A percentile compares a stretch with the other conserved stretches of the same genome.
Conservation (phyloP, 2,113 vertebrate genomes). For the Bolborhynchus lineola region DNA sequence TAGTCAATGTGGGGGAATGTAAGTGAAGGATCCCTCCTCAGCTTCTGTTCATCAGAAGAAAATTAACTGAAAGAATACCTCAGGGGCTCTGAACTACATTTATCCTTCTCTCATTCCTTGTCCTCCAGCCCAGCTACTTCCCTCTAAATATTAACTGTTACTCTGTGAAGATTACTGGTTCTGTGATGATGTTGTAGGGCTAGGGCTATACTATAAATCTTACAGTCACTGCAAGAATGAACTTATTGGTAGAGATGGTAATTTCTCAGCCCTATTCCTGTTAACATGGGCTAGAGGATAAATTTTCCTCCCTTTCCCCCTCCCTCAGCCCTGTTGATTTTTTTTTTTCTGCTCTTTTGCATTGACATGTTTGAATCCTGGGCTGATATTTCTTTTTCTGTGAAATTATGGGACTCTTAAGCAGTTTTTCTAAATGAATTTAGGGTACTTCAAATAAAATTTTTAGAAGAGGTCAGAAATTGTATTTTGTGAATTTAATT, state of each 20-base stretch:
- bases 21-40: background rate
- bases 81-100: background rate
- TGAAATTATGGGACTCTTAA: background rate
- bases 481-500: background rate
- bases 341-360: background rate
- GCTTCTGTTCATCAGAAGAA: background rate
- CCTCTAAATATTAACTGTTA: constrained; percentile 36
- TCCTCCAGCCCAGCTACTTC: background rate
- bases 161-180: constrained; percentile 16
- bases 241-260: background rate
- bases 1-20: background rate
- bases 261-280: constrained; percentile 7
- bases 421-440: background rate
- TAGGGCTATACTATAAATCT: constrained; percentile 8
- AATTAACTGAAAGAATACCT: background rate
- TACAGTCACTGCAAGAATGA: background rate
- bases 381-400: background rate
- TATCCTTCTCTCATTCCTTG: background rate
- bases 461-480: background rate
- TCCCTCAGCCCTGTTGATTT: background rate
- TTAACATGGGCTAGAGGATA: background rate
- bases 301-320: rapidly evolving
- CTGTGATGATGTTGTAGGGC: background rate
- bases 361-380: background rate
- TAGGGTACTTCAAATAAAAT: background rate